These are phyloP conservation scores for Carassius carassius DNA, from an alignment of 2,113 vertebrate genomes.

Conservation along the genomic window DNA sequence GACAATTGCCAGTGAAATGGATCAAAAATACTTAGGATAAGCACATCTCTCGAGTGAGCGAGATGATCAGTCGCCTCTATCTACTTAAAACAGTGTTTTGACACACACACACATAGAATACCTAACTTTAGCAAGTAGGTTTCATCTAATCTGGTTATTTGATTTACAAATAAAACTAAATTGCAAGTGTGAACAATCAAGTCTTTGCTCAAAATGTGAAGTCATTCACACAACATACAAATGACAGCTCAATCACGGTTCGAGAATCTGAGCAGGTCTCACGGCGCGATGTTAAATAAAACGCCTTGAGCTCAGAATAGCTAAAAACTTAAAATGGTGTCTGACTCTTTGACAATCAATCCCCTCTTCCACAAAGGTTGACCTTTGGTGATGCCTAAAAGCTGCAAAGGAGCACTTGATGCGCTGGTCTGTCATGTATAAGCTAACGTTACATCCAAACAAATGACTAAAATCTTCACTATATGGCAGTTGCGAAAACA, in stretches of 20 bases:
- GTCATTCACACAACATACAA: constrained; percentile 34
- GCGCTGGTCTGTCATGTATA: constrained; percentile 36
- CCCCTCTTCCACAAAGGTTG: constrained; percentile 1
- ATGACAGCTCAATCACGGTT: neutral
- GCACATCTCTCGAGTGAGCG: constrained; percentile 43
- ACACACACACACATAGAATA: constrained; percentile 19
- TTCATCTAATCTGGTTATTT: constrained; percentile 47
- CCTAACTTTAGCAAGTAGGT: constrained; percentile 41
- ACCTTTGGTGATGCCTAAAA: constrained; percentile 13
- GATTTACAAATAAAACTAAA: constrained; percentile 47
- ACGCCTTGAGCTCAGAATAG: constrained; percentile 19
- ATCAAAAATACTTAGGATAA: constrained; percentile 55
- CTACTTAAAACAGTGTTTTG: constrained; percentile 31
- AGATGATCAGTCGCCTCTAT: constrained; percentile 39
- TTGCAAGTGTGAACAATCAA: constrained; percentile 36
- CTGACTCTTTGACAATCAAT: constrained; percentile 35
- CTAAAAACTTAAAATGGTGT: neutral
- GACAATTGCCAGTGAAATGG: constrained; percentile 54
- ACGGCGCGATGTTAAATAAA: constrained; percentile 4
- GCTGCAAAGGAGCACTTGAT: constrained; percentile 37
- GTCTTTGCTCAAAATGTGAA: constrained; percentile 36
- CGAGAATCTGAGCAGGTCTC: constrained; percentile 1
- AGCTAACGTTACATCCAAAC: constrained; percentile 45
- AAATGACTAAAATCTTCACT: constrained; percentile 22
- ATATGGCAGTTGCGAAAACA: neutral